phyloP scores from a whole-genome alignment of 2,113 vertebrate genomes.

The Colistium nudipinnis region DNA sequence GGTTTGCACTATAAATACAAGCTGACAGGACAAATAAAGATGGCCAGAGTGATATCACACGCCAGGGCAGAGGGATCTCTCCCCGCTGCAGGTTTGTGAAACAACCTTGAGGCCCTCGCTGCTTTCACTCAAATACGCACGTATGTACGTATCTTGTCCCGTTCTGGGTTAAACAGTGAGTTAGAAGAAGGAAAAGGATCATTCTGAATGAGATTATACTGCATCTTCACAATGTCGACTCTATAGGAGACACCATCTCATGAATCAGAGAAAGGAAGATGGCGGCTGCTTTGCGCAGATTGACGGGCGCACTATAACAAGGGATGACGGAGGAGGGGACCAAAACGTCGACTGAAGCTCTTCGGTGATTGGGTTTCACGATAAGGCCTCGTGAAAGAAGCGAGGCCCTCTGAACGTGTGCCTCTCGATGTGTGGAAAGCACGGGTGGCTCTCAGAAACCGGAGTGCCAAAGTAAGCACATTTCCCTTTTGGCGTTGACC shows the following conservation, averaged over 20 bases:
- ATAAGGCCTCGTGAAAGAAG: conserved; percentile 17
- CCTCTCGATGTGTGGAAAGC: conserved; percentile 56
- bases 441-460: conserved; percentile 58
- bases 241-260: neutral
- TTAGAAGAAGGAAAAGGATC: conserved; percentile 13
- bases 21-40: conserved; percentile 65
- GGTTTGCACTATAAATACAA: conserved; percentile 67
- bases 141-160: conserved; percentile 16
- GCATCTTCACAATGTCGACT: conserved; percentile 2
- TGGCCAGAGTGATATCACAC: conserved; percentile 27
- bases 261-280: neutral
- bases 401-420: conserved; percentile 2
- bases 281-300: neutral
- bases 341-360: conserved; percentile 15
- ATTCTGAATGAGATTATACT: conserved; percentile 11
- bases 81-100: conserved; percentile 24
- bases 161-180: conserved; percentile 32
- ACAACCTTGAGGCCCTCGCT: conserved; percentile 11
- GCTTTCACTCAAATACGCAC: conserved; percentile 21
- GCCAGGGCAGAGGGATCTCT: conserved; percentile 28
- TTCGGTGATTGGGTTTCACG: conserved; percentile 6
- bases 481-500: conserved; percentile 69
- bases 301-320: neutral
- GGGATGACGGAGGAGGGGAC: neutral
- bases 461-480: conserved; percentile 67